Base-by-base conservation (phyloP, 2,797 vertebrate species). In the Pteronotus mesoamericanus region DNA sequence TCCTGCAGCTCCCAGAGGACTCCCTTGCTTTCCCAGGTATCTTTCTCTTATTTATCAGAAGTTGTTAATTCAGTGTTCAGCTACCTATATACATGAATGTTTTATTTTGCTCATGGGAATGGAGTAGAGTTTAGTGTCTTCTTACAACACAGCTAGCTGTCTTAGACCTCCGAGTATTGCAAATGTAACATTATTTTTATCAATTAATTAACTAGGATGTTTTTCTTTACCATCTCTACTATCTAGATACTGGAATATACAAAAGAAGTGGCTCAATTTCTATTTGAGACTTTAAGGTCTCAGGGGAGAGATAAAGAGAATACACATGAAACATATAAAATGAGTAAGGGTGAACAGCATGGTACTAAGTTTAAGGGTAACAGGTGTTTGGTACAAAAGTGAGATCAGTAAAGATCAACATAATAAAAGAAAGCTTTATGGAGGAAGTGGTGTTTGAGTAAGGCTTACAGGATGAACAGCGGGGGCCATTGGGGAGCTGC, bases 381-480 rank as follows among this genome's bases (percentile, higher is more conserved):
- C 68, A 94, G 92, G 92, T 91, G 57, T 92, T 97, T 78, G 37
- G 69, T 86, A 96, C 89, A 87, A 89, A 86, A 57, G 57, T 72
- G 39, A 91, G 39, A 42, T 83, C 46, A 1, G 57, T 83, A 44
- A 92, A 91, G 57, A 86, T 89, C 37, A 77, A 82, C 11, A 64
- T 75, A 96, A 94, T 92, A 95, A 96, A 96, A 80, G 42, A 78
- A 89, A 68, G 46, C 21, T 94, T 95, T 95, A 95, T 86, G 72
- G 91, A 96, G 92, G 95, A 96, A 94, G 77, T 46, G 12, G n/a
- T 42, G 46, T 86, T 95, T 92, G 78, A 92, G 93, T 46, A 51
- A 83, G 21, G 44, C 87, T 87, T 74, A 46, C 69, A 72, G 53
- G 39, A 53, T 69, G 57, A 92, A 79, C 44, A 48, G n/a, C 22